Conservation (phyloP, 2,113 vertebrate species). For the Salvelinus namaycush region DNA sequence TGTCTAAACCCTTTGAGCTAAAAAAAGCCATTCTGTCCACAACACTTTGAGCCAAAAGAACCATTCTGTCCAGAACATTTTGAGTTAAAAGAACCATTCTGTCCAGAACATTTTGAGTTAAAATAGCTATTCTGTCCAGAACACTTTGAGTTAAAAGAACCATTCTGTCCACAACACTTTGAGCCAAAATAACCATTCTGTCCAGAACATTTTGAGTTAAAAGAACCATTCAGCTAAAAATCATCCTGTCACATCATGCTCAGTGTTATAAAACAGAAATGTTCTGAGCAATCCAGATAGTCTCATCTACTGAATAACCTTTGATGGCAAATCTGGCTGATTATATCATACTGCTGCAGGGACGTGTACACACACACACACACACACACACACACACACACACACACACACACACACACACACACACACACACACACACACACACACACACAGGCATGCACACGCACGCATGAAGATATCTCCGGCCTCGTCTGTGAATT, state of each 20-base stretch:
- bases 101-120: too few relatives aligned
- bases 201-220: too few relatives aligned
- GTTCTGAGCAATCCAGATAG: slow-evolving; percentile 20
- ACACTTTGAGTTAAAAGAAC: too few relatives aligned
- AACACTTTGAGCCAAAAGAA: neutral
- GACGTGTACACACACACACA: neutral
- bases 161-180: too few relatives aligned
- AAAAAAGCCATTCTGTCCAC: too few relatives aligned
- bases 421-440: neutral
- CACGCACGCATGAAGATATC: slow-evolving; percentile 25
- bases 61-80: slow-evolving; percentile 25
- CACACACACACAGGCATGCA: neutral
- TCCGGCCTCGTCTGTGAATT: slow-evolving; percentile 8
- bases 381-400: neutral
- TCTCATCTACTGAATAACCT: slow-evolving; percentile 10
- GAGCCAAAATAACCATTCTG: too few relatives aligned
- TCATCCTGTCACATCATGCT: slow-evolving; percentile 39
- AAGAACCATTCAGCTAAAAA: neutral
- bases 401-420: neutral
- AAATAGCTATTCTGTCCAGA: too few relatives aligned
- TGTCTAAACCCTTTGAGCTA: too few relatives aligned
- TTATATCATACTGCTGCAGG: neutral
- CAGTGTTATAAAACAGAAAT: slow-evolving; percentile 21
- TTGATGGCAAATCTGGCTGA: slow-evolving; percentile 15
- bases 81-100: too few relatives aligned